Evolutionary conservation across 2,113 vertebrate genomes (phyloP), one percentile per base, ranked within the genome.

Genomic region (Carassius auratus): DNA sequence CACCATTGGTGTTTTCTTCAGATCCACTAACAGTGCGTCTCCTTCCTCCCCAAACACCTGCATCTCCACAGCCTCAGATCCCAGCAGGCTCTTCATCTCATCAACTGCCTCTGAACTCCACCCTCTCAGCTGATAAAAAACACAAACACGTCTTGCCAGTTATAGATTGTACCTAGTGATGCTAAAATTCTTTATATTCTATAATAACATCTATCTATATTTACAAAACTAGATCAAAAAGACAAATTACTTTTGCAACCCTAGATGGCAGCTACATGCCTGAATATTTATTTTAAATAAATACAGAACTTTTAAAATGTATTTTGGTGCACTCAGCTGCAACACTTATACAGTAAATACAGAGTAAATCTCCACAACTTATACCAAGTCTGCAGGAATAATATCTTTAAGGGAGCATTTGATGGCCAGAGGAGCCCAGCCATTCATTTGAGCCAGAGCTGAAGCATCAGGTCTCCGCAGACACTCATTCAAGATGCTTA

Each of bases 371-470:
- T 73, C 10, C 14, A 2, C 21, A 23, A 30, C 13, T 73, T 95
- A 96, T 92, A 99, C 97, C 88, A 93, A 91, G 87, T 95, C 92
- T 87, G 93, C 94, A 52, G 98, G 97, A 90, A 97, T 93, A 68
- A 99, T 89, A 91, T 96, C 95, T 88, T 97, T 97, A 73, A 99
- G 76, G 4, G 96, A 96, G 88, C 97, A 99, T 61, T 26, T 93
- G 38, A 97, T 73, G 38, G 96, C 97, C 91, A 96, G 94, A 52
- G 96, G 95, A 86, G 91, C 90, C 91, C 96, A 73, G 3, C 71
- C 62, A 61, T 85, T 73, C 84, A 97, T 87, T 13, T 94, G 91
- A 61, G 62, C 50, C 38, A 94, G 91, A 52, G 87, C 84, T 3
- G 2, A 10, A 4, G 78, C 42, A 69, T 92, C 86, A 79, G 94